These are phyloP conservation scores for Sebastes miniatus DNA, from an alignment of 2,797 vertebrate genomes.

Conservation along the genomic window DNA sequence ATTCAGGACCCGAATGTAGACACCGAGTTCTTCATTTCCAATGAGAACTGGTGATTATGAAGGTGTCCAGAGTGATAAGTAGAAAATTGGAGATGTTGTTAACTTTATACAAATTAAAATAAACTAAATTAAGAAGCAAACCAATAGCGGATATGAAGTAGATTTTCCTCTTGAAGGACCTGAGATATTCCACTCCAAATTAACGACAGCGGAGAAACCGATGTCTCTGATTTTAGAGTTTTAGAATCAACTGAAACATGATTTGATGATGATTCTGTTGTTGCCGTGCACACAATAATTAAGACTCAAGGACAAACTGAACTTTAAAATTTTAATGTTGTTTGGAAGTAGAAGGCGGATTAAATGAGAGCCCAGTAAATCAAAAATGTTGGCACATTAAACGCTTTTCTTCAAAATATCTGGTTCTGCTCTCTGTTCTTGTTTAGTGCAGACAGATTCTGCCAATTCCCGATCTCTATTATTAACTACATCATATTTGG, in stretches of 20 bases:
- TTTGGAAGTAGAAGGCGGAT: background rate
- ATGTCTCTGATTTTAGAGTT: background rate
- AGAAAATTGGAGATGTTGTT: background rate
- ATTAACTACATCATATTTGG: slow-evolving; percentile 16
- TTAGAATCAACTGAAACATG: background rate
- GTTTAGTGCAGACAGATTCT: background rate
- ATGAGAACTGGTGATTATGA: too few species aligned
- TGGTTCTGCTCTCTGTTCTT: background rate
- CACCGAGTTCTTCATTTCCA: too few species aligned
- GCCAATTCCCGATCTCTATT: slow-evolving; percentile 17
- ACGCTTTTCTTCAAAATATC: background rate
- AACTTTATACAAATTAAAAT: background rate
- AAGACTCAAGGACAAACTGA: background rate
- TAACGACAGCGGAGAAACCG: background rate
- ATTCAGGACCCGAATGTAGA: too few species aligned
- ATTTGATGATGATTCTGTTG: background rate
- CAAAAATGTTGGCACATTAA: background rate
- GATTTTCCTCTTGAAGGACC: background rate
- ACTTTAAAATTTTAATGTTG: background rate
- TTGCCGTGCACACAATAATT: background rate
- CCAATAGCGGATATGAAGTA: background rate
- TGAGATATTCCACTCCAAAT: background rate
- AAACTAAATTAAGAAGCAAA: background rate
- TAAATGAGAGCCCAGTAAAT: background rate
- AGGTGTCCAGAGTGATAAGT: background rate